These are phyloP conservation scores for Labeo calbasu DNA, from an alignment of 2,797 vertebrate species.

Conservation along the genomic window DNA sequence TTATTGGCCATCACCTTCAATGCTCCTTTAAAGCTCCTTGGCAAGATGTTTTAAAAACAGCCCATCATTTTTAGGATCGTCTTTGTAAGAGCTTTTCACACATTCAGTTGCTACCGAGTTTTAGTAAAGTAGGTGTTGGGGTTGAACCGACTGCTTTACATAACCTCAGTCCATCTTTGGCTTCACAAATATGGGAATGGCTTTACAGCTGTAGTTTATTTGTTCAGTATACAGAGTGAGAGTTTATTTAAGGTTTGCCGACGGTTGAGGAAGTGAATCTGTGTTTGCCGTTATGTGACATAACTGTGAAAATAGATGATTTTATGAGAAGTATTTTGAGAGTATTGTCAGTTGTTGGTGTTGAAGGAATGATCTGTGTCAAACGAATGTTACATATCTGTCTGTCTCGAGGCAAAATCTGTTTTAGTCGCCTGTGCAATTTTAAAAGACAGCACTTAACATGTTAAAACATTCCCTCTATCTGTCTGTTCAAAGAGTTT, in stretches of 20 bases:
- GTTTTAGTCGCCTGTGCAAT: conserved; percentile 6
- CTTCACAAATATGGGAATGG: neutral
- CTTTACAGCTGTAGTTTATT: neutral
- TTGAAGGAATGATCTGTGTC: conserved; percentile 36
- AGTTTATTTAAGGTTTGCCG: conserved; percentile 47
- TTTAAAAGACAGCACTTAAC: conserved; percentile 21
- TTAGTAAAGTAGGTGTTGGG: conserved; percentile 21
- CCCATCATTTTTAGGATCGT: neutral
- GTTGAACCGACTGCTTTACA: conserved; percentile 23
- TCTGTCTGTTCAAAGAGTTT: neutral
- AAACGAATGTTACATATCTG: conserved; percentile 50
- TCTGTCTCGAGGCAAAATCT: conserved; percentile 40
- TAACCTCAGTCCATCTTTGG: conserved; percentile 14
- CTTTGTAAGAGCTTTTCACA: neutral
- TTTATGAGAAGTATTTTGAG: conserved; percentile 39
- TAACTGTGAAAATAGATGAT: conserved; percentile 23
- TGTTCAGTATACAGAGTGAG: conserved; percentile 22
- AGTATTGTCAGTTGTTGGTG: conserved; percentile 33
- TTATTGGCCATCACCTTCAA: neutral
- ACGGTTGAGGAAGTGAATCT: conserved; percentile 55
- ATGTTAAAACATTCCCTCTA: neutral
- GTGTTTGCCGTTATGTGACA: conserved; percentile 53
- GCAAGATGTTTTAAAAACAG: neutral
- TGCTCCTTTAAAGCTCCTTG: neutral
- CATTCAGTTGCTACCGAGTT: neutral